phyloP scores from a whole-genome alignment of 35 echinoderm and acorn worm genomes.

The Stichopus chloronotus region DNA sequence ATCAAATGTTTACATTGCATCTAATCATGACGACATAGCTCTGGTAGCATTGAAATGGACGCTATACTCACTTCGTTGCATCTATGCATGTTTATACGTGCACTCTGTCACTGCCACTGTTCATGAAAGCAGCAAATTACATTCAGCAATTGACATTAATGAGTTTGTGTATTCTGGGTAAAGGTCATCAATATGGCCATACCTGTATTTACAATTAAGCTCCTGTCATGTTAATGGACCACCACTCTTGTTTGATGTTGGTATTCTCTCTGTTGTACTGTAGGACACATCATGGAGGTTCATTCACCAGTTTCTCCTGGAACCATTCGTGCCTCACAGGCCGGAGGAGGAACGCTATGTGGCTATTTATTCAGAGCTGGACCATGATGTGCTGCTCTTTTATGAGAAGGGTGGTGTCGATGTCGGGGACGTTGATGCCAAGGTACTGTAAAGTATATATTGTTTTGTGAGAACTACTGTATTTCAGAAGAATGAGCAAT shows the following conservation, averaged over 20 bases:
- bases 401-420: slow-evolving; percentile 70
- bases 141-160: neutral
- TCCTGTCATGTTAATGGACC: neutral
- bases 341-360: slow-evolving; percentile 64
- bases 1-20: too few species aligned
- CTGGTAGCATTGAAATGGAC: too few species aligned
- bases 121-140: neutral
- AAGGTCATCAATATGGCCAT: neutral
- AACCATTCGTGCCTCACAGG: slow-evolving; percentile 62
- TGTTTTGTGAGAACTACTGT: too few species aligned
- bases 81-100: too few species aligned
- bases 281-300: neutral
- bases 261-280: neutral
- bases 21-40: too few species aligned
- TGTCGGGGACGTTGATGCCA: slow-evolving; percentile 63
- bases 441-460: slow-evolving; percentile 16
- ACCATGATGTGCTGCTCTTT: slow-evolving; percentile 63
- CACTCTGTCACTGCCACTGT: neutral
- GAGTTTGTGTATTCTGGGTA: neutral
- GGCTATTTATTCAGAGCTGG: slow-evolving; percentile 58
- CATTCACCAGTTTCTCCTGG: slow-evolving; percentile 62
- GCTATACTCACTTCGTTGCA: too few species aligned
- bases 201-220: neutral
- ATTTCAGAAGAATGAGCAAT: too few species aligned
- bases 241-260: neutral